Base-by-base conservation (phyloP, 2,888 invertebrate genomes). In the Agrilus mali region DNA sequence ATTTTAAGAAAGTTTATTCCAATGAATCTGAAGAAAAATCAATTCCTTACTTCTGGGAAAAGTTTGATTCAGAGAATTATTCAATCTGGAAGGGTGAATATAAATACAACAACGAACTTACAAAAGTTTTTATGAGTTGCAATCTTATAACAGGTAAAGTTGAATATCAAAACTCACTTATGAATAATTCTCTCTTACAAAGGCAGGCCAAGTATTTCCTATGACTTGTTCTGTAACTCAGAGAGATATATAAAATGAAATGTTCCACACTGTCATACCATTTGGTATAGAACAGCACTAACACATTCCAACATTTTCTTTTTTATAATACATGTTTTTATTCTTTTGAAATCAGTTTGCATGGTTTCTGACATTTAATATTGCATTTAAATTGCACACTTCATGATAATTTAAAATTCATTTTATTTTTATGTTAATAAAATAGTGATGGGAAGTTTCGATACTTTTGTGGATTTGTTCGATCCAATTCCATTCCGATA, bases 1-100 rank as follows among this genome's bases (percentile, higher is more conserved):
- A 93, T 63, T 99, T 92, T 74, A 99, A 99, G 70, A 82, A 95
- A 50, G 82, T 77, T 58, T 99, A 98, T 70, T 96, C 95, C 42
- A 99, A 99, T 62, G 90, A 98, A 67, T 92, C 90, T 27, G 94
- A 90, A 62, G 70, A 78, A 7, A 84, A 86, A 61, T 95, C 97
- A 44, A 82, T 98, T 63, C 93, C 96, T 1, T 96, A 92, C 68
- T 98, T 99, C 76, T 98, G 93, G 88, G 81, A 94, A 64, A 90
- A 97, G 69, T 97, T 98, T 63, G 98, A 99, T 68, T 76, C 88
- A 7, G 84, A 93, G 64, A 77, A 94, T 69, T 96, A 93, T 67
- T 95, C 95, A 48, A 92, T 98, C 68, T 98, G 98, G 98, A 81
- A 77, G 52, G 85, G 90, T 41, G 94, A 96, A 74, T 98, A 98